phyloP scores from a whole-genome alignment of 1,140 invertebrate genomes.

The Fopius arisanus region DNA sequence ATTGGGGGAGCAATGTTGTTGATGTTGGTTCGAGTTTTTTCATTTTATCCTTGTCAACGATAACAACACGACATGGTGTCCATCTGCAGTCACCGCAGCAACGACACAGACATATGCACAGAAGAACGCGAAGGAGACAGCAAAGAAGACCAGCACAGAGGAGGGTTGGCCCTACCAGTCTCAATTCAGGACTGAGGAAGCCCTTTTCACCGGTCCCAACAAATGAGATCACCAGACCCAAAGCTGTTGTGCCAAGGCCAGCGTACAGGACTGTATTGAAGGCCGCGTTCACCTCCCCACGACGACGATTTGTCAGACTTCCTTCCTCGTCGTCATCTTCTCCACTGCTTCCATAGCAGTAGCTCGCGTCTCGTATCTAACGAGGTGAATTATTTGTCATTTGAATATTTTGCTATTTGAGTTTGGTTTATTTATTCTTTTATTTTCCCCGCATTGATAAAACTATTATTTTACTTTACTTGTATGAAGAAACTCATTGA shows the following conservation, averaged over 20 bases:
- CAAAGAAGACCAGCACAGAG: conserved; percentile 70
- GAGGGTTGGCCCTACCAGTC: conserved; percentile 83
- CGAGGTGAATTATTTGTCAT: no score
- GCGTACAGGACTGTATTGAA: conserved; percentile 83
- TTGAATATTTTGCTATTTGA: no score
- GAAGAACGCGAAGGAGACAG: conserved; percentile 68
- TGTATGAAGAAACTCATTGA: no score
- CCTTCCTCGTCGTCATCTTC: conserved; percentile 67
- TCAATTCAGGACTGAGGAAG: conserved; percentile 84
- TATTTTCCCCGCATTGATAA: background rate
- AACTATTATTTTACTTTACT: no score
- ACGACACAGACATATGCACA: conserved; percentile 70
- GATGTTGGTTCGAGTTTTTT: conserved; percentile 43
- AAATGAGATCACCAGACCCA: conserved; percentile 86
- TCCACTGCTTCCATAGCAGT: conserved; percentile 72
- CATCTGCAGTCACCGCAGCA: conserved; percentile 62
- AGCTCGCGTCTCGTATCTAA: conserved; percentile 79
- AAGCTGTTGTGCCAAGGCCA: conserved; percentile 81
- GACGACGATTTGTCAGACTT: conserved; percentile 50
- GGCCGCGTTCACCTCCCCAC: conserved; percentile 70
- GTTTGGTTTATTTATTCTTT: background rate
- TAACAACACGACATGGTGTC: conserved; percentile 45
- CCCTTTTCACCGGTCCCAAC: conserved; percentile 89
- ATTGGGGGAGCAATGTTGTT: conserved; percentile 26
- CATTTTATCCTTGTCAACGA: conserved; percentile 46